Evolutionary conservation across 1,140 invertebrate species (phyloP).

Genomic region (Macrostomum lignano): DNA sequence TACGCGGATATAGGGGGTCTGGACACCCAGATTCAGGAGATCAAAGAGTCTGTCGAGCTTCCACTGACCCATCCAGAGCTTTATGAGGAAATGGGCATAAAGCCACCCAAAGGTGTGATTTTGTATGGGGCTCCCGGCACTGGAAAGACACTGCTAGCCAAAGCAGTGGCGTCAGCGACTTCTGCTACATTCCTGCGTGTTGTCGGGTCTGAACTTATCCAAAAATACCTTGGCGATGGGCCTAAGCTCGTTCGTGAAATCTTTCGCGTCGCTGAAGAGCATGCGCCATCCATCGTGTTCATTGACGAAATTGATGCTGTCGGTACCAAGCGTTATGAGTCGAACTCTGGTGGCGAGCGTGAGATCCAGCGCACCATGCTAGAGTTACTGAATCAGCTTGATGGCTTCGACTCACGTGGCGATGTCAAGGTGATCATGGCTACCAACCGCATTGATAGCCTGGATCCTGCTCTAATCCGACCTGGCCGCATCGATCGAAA

Average conservation of each 20-base stretch:
- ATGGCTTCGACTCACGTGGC: slow-evolving; percentile 84
- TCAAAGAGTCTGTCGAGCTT: slow-evolving; percentile 91
- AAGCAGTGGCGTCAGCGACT: slow-evolving; percentile 96
- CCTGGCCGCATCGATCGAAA: slow-evolving; percentile 95
- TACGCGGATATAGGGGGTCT: slow-evolving; percentile 97
- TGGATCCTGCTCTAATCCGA: slow-evolving; percentile 89
- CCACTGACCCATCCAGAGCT: slow-evolving; percentile 97
- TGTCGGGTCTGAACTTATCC: slow-evolving; percentile 91
- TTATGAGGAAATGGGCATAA: slow-evolving; percentile 99
- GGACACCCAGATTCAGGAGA: slow-evolving; percentile 99
- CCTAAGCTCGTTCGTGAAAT: slow-evolving; percentile 88
- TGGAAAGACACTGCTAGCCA: slow-evolving; percentile 84
- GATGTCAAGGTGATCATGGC: slow-evolving; percentile 98
- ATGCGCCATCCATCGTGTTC: slow-evolving; percentile 96
- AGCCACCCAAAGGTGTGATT: slow-evolving; percentile 95
- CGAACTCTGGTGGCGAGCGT: slow-evolving; percentile 90
- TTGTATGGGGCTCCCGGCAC: slow-evolving; percentile 91
- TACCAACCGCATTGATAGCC: slow-evolving; percentile 90
- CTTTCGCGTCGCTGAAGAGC: slow-evolving; percentile 90
- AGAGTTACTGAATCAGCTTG: slow-evolving; percentile 86
- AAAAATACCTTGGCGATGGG: slow-evolving; percentile 95
- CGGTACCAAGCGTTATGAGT: slow-evolving; percentile 98
- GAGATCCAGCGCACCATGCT: slow-evolving; percentile 99
- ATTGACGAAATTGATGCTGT: slow-evolving; percentile 99
- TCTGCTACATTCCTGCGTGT: slow-evolving; percentile 93